phyloP scores from a whole-genome alignment of 2,797 vertebrate species.

The Enoplosus armatus region DNA sequence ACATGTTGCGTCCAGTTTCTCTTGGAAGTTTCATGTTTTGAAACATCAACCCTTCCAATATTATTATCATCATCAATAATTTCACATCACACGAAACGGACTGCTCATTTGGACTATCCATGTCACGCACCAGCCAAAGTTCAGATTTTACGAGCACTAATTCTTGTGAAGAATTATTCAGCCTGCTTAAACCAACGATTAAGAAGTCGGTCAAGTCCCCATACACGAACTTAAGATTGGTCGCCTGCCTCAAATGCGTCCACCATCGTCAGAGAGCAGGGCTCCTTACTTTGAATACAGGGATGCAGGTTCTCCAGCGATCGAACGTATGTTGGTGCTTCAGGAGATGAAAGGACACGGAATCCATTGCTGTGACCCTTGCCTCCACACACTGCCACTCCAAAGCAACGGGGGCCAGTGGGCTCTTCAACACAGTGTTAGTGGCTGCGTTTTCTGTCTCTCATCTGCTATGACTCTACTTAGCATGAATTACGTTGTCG shows the following conservation, averaged over 20 bases:
- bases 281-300: not conserved
- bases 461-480: constrained; percentile 57
- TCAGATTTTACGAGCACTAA: too few species aligned
- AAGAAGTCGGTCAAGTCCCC: not conserved
- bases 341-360: not conserved
- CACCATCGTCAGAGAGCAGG: not conserved
- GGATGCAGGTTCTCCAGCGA: too few species aligned
- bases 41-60: too few species aligned
- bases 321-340: too few species aligned
- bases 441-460: constrained; percentile 24
- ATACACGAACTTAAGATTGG: not conserved
- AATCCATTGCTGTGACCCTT: not conserved
- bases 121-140: not conserved
- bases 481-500: constrained; percentile 78
- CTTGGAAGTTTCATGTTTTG: too few species aligned
- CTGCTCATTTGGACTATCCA: not conserved
- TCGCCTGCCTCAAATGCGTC: not conserved
- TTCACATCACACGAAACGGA: too few species aligned
- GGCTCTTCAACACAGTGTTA: constrained; percentile 7
- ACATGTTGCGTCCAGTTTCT: too few species aligned
- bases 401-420: not conserved
- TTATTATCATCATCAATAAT: not conserved
- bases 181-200: not conserved
- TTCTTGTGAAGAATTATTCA: not conserved
- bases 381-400: constrained; percentile 1